A percentile compares a stretch with the other conserved stretches of the same genome.
Conservation (phyloP, 2,888 invertebrate species). For the Entomobrya proxima region DNA sequence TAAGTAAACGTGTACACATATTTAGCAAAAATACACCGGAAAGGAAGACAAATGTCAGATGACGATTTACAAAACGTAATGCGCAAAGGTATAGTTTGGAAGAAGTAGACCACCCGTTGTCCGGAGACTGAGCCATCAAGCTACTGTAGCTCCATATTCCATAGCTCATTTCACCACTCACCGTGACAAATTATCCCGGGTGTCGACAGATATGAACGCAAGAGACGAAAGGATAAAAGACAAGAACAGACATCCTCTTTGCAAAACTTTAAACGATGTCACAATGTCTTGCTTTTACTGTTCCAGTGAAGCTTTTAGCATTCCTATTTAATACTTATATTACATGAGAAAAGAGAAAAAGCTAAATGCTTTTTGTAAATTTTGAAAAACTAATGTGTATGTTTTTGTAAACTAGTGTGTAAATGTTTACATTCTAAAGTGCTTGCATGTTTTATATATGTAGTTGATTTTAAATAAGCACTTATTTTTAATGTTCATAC, state of each 20-base stretch:
- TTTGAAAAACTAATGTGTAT: background rate
- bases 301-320: background rate
- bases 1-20: background rate
- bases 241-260: conserved; percentile 10
- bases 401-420: background rate
- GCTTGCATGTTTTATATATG: background rate
- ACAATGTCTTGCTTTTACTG: background rate
- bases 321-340: background rate
- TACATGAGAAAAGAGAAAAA: background rate
- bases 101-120: conserved; percentile 53
- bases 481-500: too few species aligned
- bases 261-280: conserved; percentile 26
- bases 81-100: conserved; percentile 14
- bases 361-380: background rate
- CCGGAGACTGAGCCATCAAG: conserved; percentile 54
- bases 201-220: conserved; percentile 44
- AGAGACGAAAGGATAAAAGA: background rate
- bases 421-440: background rate
- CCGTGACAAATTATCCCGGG: conserved; percentile 54
- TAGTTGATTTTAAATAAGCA: background rate
- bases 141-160: conserved; percentile 46
- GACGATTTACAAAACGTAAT: background rate
- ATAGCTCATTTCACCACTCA: conserved; percentile 53
- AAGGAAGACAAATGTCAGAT: conserved; percentile 43
- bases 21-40: background rate